Evolutionary conservation across 2,113 vertebrate species (phyloP), one percentile per base, ranked within the genome.

Genomic region (Periophthalmodon schlosseri): DNA sequence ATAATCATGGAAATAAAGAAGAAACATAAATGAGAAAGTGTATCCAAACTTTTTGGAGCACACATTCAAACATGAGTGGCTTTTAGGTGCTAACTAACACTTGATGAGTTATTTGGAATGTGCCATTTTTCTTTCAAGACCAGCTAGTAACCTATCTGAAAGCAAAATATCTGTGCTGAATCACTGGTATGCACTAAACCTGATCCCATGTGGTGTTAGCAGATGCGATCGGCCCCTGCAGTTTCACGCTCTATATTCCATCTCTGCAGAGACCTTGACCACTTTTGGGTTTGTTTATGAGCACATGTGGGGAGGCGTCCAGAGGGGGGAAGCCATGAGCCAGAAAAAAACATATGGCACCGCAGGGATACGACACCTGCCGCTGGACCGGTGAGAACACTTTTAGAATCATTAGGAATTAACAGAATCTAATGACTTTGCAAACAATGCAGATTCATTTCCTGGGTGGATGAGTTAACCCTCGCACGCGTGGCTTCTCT

Each of bases 301-400:
- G 74, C 28, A 82, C 79, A 69, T 89, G 90, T 88, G 91, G 86
- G 83, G 91, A 63, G 87, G 86, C 84, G 86, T 89, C 88, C 78
- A 33, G 83, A 79, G 88, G 83, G 87, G 86, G 82, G 72, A 28
- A 84, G 80, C 72, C 57, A 66, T 46, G 77, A 76, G 90, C 93
- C 93, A 92, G 89, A 84, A 87, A 87, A 28, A 88, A 92, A 74
- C 93, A 94, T 93, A 94, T 89, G 92, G 92, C 72, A 83, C 87
- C 81, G 86, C 74, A 85, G 87, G 89, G 89, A 89, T 75, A 58
- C 69, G 87, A 85, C 90, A 91, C 91, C 90, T 93, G 92, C 90
- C 23, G 77, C 47, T 81, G 79, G 82, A 87, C 78, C 82, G 50
- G 70, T 66, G 88, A 86, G 87, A 83, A 88, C 76, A 47, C 70